phyloP scores from a whole-genome alignment of 2,797 vertebrate species.

The Perodicticus potto region DNA sequence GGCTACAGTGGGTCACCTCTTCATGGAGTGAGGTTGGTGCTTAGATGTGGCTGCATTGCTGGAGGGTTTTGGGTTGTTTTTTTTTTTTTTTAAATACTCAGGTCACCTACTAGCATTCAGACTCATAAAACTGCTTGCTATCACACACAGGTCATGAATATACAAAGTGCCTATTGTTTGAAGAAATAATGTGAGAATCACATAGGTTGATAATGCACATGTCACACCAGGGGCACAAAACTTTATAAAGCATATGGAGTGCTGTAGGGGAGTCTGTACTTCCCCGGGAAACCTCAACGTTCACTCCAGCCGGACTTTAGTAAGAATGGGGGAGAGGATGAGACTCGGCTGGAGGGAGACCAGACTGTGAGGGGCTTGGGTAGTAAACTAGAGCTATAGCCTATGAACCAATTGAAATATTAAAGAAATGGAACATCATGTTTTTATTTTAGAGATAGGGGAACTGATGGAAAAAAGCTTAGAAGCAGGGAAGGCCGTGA shows the following conservation, averaged over 20 bases:
- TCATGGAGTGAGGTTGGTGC: constrained; percentile 95
- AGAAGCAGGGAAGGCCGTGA: fast-evolving
- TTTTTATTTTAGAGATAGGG: neutral
- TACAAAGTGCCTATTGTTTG: fast-evolving
- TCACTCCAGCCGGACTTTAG: neutral
- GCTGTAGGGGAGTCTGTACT: neutral
- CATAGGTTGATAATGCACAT: neutral
- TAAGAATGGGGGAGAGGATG: too few species aligned
- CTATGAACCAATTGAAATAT: neutral
- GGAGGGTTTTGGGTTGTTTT: too few species aligned
- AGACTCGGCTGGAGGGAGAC: fast-evolving
- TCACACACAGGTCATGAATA: fast-evolving
- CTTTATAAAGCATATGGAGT: fast-evolving
- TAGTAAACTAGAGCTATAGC: too few species aligned
- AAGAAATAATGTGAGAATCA: too few species aligned
- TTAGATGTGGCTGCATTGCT: fast-evolving
- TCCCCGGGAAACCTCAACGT: fast-evolving
- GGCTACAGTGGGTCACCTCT: constrained; percentile 94
- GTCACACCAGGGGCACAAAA: too few species aligned
- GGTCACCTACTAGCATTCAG: fast-evolving
- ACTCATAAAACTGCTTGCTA: neutral
- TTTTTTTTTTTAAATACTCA: neutral
- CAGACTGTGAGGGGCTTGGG: too few species aligned
- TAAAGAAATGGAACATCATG: neutral
- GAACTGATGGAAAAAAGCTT: fast-evolving